Conservation (phyloP, 2,888 invertebrate species). For the Phoronis australis region DNA sequence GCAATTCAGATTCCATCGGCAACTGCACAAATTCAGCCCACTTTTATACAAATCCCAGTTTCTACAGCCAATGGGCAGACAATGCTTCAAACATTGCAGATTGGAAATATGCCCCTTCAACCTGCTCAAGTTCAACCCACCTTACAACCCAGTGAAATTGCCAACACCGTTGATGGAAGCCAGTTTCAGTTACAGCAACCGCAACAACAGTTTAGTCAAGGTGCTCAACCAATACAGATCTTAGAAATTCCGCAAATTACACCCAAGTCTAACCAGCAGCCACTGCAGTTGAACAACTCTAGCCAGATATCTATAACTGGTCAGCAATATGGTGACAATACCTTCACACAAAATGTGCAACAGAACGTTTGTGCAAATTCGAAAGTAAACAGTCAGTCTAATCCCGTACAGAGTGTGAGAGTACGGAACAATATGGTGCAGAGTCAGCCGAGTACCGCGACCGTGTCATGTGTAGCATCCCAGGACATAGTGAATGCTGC, state of each 20-base stretch:
- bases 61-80: slow-evolving; percentile 83
- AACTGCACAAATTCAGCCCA: slow-evolving; percentile 30
- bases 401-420: not conserved
- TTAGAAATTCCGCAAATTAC: slow-evolving; percentile 50
- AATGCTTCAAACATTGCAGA: slow-evolving; percentile 89
- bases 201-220: no score
- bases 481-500: not conserved
- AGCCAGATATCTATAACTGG: no score
- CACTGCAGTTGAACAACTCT: no score
- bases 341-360: not conserved
- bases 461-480: not conserved
- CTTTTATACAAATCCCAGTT: slow-evolving; percentile 83
- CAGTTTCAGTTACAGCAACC: slow-evolving; percentile 14
- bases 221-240: not conserved
- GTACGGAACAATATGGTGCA: not conserved
- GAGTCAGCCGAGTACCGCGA: not conserved
- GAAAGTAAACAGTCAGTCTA: not conserved
- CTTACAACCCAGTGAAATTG: slow-evolving; percentile 25
- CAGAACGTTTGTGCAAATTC: not conserved
- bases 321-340: no score
- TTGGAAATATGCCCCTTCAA: slow-evolving; percentile 48
- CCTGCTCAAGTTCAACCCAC: slow-evolving; percentile 15
- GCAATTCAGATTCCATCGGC: slow-evolving; percentile 64
- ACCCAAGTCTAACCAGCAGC: slow-evolving; percentile 1
- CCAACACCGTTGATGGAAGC: slow-evolving; percentile 10